These are phyloP conservation scores for Drosophila triauraria DNA, from an alignment of 1,140 invertebrate genomes.

Conservation along the genomic window DNA sequence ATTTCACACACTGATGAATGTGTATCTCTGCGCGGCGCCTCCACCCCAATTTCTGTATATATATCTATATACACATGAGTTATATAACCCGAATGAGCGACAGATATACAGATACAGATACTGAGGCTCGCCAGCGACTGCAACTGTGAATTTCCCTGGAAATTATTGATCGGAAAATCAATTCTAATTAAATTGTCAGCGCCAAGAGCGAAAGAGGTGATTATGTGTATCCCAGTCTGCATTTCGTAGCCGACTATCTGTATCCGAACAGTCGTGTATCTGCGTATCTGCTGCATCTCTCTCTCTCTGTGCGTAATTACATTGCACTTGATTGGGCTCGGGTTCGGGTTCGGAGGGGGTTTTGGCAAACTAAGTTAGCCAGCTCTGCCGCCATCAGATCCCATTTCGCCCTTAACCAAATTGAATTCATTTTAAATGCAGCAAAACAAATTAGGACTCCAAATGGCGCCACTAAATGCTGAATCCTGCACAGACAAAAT, in stretches of 20 bases:
- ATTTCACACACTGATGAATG: conserved; percentile 55
- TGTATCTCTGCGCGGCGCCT: conserved; percentile 7
- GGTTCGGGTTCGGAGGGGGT: no score
- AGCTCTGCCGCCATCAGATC: conserved; percentile 29
- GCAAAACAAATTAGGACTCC: conserved; percentile 37
- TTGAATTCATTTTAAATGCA: conserved; percentile 70
- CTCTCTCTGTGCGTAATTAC: conserved; percentile 56
- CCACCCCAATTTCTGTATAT: neutral
- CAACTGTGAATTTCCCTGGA: conserved; percentile 76
- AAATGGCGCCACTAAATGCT: conserved; percentile 35
- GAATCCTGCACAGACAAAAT: conserved; percentile 3
- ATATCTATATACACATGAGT: conserved; percentile 19
- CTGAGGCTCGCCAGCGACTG: conserved; percentile 27
- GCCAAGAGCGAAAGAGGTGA: conserved; percentile 56
- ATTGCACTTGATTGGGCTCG: conserved; percentile 19
- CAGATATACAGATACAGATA: conserved; percentile 34
- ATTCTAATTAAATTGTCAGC: conserved; percentile 84
- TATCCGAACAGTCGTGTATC: conserved; percentile 8
- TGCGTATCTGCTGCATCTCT: conserved; percentile 4
- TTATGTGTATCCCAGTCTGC: conserved; percentile 54
- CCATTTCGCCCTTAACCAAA: conserved; percentile 46
- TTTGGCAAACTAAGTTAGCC: conserved; percentile 58
- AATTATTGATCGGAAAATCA: conserved; percentile 83
- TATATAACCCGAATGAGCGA: conserved; percentile 52
- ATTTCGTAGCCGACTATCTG: conserved; percentile 13